phyloP scores from a whole-genome alignment of 2,888 invertebrate species.

The Xestia xanthographa region DNA sequence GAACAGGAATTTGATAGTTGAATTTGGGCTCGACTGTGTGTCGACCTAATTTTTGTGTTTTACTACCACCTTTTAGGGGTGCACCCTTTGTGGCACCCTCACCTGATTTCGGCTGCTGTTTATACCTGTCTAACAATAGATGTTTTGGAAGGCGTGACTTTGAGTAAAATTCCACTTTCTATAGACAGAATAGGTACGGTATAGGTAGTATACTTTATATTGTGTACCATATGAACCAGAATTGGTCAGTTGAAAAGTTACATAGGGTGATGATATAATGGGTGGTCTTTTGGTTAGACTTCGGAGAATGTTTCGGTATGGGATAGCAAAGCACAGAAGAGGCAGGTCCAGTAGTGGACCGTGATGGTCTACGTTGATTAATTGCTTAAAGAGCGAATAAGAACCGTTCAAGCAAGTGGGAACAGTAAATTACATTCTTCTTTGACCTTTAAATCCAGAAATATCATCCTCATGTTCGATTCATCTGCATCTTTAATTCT shows the following conservation, averaged over 20 bases:
- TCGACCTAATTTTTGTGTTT: constrained; percentile 37
- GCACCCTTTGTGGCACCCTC: not conserved
- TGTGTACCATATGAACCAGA: not conserved
- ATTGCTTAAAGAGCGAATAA: not conserved
- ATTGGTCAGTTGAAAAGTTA: not conserved
- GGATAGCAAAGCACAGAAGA: not conserved
- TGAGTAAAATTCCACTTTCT: not conserved
- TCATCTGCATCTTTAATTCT: constrained; percentile 1
- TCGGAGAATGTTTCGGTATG: too few species aligned
- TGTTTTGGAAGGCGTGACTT: not conserved
- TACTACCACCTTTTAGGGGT: not conserved
- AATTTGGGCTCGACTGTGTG: constrained; percentile 35
- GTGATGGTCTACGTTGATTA: not conserved
- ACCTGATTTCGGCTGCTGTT: constrained; percentile 1
- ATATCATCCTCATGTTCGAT: not conserved
- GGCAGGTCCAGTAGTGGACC: not conserved
- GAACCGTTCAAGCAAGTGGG: not conserved
- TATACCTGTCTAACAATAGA: not conserved
- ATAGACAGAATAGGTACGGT: not conserved
- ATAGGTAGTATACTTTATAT: not conserved
- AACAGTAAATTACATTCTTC: not conserved
- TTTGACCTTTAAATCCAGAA: not conserved
- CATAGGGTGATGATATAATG: too few species aligned
- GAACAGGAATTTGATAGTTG: constrained; percentile 34
- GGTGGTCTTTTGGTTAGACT: too few species aligned